A percentile compares a stretch with the other conserved stretches of the same genome.
Evolutionary conservation across 2,797 vertebrate species (phyloP).

Genomic region (Hafferia zeledoni): DNA sequence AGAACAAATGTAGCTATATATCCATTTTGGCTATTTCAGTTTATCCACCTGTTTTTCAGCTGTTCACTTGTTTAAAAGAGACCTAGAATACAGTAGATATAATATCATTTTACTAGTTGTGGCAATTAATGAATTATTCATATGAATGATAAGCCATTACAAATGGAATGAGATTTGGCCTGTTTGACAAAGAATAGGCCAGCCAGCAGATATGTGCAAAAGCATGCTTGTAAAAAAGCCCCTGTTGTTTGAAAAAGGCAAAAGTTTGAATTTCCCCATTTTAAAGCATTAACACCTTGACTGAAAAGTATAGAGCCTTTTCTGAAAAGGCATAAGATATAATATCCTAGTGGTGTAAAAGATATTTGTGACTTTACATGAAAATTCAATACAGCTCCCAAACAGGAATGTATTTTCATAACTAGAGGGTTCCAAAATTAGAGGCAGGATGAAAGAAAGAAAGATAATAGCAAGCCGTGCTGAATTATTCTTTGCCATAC

Average conservation of each 20-base stretch:
- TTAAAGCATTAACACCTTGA: not conserved
- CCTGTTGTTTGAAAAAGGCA: not conserved
- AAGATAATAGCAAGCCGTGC: not conserved
- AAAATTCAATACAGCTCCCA: not conserved
- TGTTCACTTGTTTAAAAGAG: not conserved
- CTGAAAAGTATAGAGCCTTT: not conserved
- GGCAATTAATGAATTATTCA: constrained; percentile 16
- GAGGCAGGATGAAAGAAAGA: not conserved
- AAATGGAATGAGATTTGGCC: not conserved
- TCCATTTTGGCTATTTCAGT: not conserved
- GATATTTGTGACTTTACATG: not conserved
- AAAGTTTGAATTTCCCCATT: not conserved
- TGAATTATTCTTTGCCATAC: not conserved
- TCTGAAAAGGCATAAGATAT: not conserved
- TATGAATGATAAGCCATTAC: not conserved
- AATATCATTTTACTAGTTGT: not conserved
- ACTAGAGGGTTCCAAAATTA: not conserved
- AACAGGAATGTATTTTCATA: not conserved
- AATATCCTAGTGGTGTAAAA: not conserved
- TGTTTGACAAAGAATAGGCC: not conserved
- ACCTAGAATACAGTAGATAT: not conserved
- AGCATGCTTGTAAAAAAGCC: not conserved
- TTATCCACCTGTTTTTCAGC: not conserved
- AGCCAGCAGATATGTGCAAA: not conserved
- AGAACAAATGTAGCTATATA: not conserved